These are phyloP conservation scores for Parotia lawesii DNA, from an alignment of 2,113 vertebrate genomes.

Conservation along the genomic window DNA sequence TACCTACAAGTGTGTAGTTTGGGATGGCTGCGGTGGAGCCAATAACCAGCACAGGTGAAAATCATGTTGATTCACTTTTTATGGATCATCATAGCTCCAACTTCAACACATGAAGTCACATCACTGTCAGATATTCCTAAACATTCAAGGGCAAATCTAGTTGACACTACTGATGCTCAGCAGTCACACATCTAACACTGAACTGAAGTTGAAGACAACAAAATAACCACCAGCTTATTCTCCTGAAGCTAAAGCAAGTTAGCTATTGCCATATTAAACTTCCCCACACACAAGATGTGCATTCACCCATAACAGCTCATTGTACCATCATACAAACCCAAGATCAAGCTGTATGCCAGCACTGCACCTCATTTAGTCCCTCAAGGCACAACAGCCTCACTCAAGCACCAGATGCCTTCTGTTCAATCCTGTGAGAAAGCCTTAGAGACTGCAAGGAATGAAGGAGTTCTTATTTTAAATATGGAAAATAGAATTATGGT, in stretches of 20 bases:
- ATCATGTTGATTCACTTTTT: neutral
- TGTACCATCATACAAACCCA: neutral
- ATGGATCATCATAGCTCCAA: neutral
- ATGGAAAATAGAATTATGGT: neutral
- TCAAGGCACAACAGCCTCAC: neutral
- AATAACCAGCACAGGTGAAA: neutral
- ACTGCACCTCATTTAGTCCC: neutral
- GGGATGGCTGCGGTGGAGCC: neutral
- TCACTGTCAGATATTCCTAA: neutral
- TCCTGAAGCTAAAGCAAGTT: neutral
- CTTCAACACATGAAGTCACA: neutral
- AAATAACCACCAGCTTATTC: neutral
- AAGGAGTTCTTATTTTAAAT: neutral
- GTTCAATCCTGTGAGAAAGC: neutral
- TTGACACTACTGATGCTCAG: neutral
- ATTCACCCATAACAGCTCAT: neutral
- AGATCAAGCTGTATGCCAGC: neutral
- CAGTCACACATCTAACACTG: neutral
- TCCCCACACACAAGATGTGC: rapidly evolving
- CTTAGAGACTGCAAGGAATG: neutral
- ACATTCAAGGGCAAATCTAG: neutral
- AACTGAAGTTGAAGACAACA: neutral
- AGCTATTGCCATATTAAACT: neutral
- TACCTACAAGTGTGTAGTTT: neutral
- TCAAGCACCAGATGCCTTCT: neutral